Conservation (phyloP, 1,140 invertebrate species). For the Dinothrombium tinctorium region DNA sequence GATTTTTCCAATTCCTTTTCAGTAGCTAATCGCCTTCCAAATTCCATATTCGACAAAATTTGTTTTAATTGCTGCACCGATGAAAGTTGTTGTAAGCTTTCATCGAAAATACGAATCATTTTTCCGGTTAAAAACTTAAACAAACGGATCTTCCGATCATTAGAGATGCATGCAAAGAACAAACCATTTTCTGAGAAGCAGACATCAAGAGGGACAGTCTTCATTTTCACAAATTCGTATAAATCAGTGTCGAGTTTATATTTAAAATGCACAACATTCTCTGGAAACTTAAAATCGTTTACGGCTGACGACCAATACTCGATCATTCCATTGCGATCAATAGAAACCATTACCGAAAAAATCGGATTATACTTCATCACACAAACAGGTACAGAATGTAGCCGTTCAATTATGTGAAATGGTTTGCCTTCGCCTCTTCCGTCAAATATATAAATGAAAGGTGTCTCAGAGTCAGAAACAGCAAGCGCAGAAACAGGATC, state of each 20-base stretch:
- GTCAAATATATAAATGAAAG: constrained; percentile 69
- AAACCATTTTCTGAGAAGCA: constrained; percentile 62
- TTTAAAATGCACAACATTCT: constrained; percentile 40
- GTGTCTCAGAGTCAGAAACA: constrained; percentile 51
- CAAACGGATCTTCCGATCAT: constrained; percentile 52
- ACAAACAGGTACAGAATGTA: constrained; percentile 59
- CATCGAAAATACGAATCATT: constrained; percentile 67
- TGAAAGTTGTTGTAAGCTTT: constrained; percentile 61
- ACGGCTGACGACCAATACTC: constrained; percentile 90
- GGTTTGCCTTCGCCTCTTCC: constrained; percentile 48
- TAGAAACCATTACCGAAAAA: constrained; percentile 60
- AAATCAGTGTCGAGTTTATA: constrained; percentile 92
- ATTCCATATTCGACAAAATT: constrained; percentile 92
- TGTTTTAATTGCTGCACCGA: constrained; percentile 70
- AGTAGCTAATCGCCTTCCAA: constrained; percentile 76
- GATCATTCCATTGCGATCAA: constrained; percentile 72
- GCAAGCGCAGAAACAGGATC: constrained; percentile 67
- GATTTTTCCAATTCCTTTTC: constrained; percentile 87
- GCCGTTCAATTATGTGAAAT: constrained; percentile 47
- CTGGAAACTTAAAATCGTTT: constrained; percentile 65
- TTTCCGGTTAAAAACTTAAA: constrained; percentile 80
- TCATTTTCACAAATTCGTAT: constrained; percentile 68
- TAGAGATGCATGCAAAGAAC: constrained; percentile 59
- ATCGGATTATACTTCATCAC: constrained; percentile 65
- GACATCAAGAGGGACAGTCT: constrained; percentile 38